A percentile compares a stretch with the other conserved stretches of the same genome.
These are phyloP conservation scores for Poecilia velifera DNA, from an alignment of 2,797 vertebrate species.

Conservation along the genomic window DNA sequence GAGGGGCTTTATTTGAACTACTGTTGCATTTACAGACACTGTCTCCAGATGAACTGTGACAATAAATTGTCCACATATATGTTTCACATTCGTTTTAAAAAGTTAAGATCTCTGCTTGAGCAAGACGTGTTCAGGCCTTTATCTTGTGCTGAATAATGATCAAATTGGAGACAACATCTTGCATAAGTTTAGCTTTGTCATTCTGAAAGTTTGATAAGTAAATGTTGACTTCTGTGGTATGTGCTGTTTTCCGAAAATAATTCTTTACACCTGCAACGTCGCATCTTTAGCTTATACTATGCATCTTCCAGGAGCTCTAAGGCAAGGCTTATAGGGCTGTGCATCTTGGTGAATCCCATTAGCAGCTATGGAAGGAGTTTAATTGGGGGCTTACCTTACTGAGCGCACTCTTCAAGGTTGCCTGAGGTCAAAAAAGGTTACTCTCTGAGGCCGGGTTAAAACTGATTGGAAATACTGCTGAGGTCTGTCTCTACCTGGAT, in stretches of 20 bases:
- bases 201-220: neutral
- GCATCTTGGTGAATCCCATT: slow-evolving; percentile 72
- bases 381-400: slow-evolving; percentile 69
- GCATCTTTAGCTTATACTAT: neutral
- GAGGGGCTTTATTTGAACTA: slow-evolving; percentile 6
- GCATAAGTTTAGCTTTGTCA: neutral
- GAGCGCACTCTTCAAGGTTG: slow-evolving; percentile 48
- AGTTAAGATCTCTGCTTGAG: neutral
- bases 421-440: slow-evolving; percentile 48
- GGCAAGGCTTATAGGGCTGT: slow-evolving; percentile 56
- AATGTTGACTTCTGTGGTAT: neutral
- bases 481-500: slow-evolving; percentile 21
- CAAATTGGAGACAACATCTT: neutral
- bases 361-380: slow-evolving; percentile 71
- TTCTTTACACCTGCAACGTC: neutral
- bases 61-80: neutral
- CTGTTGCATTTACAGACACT: neutral
- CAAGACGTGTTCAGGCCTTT: neutral
- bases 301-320: slow-evolving; percentile 25
- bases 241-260: neutral
- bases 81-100: neutral
- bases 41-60: neutral
- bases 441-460: slow-evolving; percentile 46
- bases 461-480: slow-evolving; percentile 42
- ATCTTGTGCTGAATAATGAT: slow-evolving; percentile 9